Evolutionary conservation across 1,140 invertebrate genomes (phyloP).

Genomic region (Bilobella aurantiaca): DNA sequence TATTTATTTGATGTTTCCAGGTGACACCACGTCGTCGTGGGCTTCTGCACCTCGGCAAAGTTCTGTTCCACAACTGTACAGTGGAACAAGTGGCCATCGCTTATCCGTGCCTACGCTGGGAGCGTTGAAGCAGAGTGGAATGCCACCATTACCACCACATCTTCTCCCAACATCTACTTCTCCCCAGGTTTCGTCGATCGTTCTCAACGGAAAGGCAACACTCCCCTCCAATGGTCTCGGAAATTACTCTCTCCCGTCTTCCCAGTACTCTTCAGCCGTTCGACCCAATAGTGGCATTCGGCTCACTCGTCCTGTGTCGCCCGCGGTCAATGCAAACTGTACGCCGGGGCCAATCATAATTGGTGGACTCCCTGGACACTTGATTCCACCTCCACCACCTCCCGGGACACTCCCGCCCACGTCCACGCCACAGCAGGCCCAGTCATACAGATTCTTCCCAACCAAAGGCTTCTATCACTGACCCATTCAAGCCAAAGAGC

Average conservation of each 20-base stretch:
- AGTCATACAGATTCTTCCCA: neutral
- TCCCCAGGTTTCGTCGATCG: neutral
- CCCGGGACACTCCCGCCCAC: neutral
- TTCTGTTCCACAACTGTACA: neutral
- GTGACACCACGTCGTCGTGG: conserved; percentile 7
- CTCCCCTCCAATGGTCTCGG: conserved; percentile 2
- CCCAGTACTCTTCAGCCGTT: neutral
- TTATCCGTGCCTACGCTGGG: conserved; percentile 29
- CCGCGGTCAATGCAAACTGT: neutral
- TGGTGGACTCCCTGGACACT: conserved; percentile 23
- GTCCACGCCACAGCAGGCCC: neutral
- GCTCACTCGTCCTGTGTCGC: neutral
- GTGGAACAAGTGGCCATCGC: conserved; percentile 9
- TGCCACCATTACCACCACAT: conserved; percentile 24
- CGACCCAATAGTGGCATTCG: neutral
- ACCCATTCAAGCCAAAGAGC: too few species aligned
- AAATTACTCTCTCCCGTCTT: neutral
- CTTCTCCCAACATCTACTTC: neutral
- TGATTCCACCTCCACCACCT: conserved; percentile 29
- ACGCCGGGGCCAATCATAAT: conserved; percentile 15
- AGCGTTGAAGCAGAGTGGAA: conserved; percentile 28
- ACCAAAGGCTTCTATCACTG: neutral
- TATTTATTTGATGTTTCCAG: neutral
- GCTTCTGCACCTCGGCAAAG: neutral
- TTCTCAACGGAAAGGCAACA: neutral